Conservation (phyloP, 2,888 invertebrate genomes). For the Drosophila mulleri region DNA sequence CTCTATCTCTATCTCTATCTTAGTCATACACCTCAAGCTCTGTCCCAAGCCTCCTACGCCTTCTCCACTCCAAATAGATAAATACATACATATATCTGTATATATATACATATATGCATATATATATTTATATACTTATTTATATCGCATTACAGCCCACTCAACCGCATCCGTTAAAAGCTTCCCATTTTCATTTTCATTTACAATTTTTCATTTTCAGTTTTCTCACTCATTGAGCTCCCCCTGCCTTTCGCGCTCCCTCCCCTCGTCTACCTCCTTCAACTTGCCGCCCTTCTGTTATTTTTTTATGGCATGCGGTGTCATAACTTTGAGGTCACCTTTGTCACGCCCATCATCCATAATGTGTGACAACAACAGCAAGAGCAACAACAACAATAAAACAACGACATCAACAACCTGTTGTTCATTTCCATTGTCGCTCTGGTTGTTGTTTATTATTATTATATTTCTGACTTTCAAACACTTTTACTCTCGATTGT, state of each 20-base stretch:
- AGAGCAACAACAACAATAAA: slow-evolving; percentile 30
- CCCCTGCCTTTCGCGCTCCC: not conserved
- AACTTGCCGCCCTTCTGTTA: slow-evolving; percentile 3
- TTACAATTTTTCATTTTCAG: slow-evolving; percentile 32
- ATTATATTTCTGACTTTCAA: slow-evolving; percentile 46
- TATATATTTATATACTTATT: not conserved
- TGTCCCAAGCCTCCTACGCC: not conserved
- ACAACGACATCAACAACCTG: slow-evolving; percentile 32
- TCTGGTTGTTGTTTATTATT: slow-evolving; percentile 1
- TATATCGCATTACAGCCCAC: slow-evolving; percentile 42
- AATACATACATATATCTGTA: not conserved
- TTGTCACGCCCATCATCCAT: slow-evolving; percentile 37
- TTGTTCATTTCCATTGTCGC: slow-evolving; percentile 23
- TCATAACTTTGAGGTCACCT: slow-evolving; percentile 57
- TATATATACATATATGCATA: not conserved
- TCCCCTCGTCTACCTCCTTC: not conserved
- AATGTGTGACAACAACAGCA: slow-evolving; percentile 32
- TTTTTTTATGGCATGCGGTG: slow-evolving; percentile 32
- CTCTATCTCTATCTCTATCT: not conserved
- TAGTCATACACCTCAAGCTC: too few relatives aligned
- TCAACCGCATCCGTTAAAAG: slow-evolving; percentile 55
- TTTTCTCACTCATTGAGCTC: slow-evolving; percentile 5
- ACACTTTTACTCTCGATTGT: slow-evolving; percentile 73
- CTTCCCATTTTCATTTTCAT: slow-evolving; percentile 54
- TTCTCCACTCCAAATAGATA: not conserved